phyloP scores from a whole-genome alignment of 2,113 vertebrate genomes.

The Halcyon senegalensis region DNA sequence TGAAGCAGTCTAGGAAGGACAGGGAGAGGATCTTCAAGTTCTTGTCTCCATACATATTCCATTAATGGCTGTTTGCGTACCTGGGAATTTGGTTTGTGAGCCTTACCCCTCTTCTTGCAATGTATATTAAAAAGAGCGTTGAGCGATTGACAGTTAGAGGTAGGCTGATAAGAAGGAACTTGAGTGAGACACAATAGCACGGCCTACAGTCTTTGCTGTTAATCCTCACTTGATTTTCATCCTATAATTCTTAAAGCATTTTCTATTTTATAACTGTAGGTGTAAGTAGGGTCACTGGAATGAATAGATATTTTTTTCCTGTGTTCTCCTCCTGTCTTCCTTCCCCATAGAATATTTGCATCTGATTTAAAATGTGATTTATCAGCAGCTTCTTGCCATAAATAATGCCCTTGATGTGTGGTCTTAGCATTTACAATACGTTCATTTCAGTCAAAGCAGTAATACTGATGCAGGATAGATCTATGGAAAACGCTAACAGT shows the following conservation, averaged over 20 bases:
- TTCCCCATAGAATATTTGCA: background rate
- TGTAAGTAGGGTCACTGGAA: background rate
- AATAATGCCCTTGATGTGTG: background rate
- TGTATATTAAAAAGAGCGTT: background rate
- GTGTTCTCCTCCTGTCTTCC: background rate
- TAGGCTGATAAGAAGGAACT: background rate
- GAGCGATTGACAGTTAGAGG: background rate
- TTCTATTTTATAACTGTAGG: background rate
- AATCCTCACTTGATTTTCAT: background rate
- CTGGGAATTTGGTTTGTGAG: background rate
- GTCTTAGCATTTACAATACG: background rate
- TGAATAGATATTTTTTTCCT: background rate
- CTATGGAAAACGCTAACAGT: background rate
- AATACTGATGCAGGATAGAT: background rate
- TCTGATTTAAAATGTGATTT: background rate
- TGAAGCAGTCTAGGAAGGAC: background rate
- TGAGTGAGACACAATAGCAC: background rate
- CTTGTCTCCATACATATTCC: background rate
- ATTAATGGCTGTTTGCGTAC: background rate
- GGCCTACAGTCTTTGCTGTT: background rate
- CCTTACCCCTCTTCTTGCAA: background rate
- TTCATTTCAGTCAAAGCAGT: background rate
- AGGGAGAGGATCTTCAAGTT: background rate
- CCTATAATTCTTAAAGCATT: background rate
- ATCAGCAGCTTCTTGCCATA: background rate